These are phyloP conservation scores for Lithodes maja DNA, from an alignment of 2,888 invertebrate species.

Conservation along the genomic window DNA sequence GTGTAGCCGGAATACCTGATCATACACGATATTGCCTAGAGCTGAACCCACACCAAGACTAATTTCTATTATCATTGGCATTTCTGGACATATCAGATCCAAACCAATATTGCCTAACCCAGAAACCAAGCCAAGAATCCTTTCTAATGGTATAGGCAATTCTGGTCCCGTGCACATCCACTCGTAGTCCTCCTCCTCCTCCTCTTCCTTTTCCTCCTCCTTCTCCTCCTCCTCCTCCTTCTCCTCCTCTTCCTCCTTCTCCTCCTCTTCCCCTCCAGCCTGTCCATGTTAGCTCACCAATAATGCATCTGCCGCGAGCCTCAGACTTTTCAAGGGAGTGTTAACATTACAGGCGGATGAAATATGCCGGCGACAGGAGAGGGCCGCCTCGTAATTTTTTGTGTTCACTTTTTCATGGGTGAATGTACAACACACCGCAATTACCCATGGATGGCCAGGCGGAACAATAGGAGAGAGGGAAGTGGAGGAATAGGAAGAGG, in stretches of 20 bases:
- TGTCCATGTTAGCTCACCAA: not conserved
- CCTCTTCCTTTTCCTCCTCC: not conserved
- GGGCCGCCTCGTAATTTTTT: not conserved
- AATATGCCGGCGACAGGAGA: not conserved
- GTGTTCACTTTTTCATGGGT: not conserved
- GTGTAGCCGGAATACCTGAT: no score
- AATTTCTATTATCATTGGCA: no score
- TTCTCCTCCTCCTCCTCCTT: not conserved
- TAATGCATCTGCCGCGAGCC: not conserved
- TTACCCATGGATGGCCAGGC: not conserved
- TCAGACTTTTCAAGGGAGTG: constrained; percentile 1
- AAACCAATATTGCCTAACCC: no score
- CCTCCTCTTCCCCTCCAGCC: not conserved
- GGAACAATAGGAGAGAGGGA: not conserved
- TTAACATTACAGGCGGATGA: not conserved
- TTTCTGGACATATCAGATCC: no score
- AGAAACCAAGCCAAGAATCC: no score
- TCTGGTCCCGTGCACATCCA: no score
- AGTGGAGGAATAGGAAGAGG: no score
- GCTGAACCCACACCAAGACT: no score
- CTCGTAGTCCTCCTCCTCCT: no score
- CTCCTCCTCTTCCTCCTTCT: not conserved
- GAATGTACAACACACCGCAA: not conserved
- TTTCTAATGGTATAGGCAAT: no score
- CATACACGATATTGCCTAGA: no score